Percentiles rank a stretch among this genome's conserved stretches.
Conservation (phyloP, 2,888 invertebrate genomes). For the Ectropis crepuscularia region DNA sequence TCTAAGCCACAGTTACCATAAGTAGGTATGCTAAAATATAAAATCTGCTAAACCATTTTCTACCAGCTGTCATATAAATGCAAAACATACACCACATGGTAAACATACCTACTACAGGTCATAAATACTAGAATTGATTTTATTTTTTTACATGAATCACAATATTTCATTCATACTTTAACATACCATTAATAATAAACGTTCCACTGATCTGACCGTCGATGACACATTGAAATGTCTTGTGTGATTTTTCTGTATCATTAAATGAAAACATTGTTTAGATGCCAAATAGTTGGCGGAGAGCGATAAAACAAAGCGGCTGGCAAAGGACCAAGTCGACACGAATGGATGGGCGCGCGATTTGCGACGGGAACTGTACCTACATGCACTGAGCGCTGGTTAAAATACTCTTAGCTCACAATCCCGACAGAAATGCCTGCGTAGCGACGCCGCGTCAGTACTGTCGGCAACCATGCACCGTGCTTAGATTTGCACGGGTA, state of each 20-base stretch:
- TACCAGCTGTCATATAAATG: too few relatives aligned
- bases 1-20: too few relatives aligned
- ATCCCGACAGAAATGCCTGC: constrained; percentile 15
- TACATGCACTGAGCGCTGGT: constrained; percentile 41
- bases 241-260: constrained; percentile 74
- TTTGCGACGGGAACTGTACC: constrained; percentile 62
- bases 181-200: constrained; percentile 33
- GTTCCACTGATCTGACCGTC: constrained; percentile 29
- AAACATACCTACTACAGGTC: too few relatives aligned
- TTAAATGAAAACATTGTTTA: constrained; percentile 79
- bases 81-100: too few relatives aligned
- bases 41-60: too few relatives aligned
- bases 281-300: constrained; percentile 79
- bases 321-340: constrained; percentile 80
- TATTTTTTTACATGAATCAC: constrained; percentile 15
- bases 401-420: constrained; percentile 44
- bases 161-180: constrained; percentile 30
- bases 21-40: too few relatives aligned
- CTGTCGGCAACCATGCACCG: constrained; percentile 40
- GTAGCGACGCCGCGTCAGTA: constrained; percentile 11
- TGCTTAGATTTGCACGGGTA: constrained; percentile 76
- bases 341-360: constrained; percentile 75
- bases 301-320: constrained; percentile 78
- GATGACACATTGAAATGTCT: constrained; percentile 73
- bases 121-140: too few relatives aligned